Evolutionary conservation across 2,888 invertebrate genomes (phyloP), one percentile per base, ranked within the genome.

Genomic region (Tipula lateralis): DNA sequence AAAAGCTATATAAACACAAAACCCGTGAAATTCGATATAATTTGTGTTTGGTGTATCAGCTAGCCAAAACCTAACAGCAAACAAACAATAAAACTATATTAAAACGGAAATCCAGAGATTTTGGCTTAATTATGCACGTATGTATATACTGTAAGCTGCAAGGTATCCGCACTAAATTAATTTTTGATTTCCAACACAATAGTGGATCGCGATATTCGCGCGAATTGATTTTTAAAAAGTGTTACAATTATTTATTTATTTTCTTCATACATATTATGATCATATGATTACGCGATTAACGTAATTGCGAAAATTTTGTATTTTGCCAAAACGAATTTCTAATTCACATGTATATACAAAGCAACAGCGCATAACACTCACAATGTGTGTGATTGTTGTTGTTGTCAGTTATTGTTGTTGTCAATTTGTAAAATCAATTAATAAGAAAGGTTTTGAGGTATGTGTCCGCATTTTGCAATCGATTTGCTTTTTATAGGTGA

Each of bases 281-380:
- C 44, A 44, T 66, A 66, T 66, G 66, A 66, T 66, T 66, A 66
- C 66, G 66, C 66, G 66, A 66, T 66, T 66, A 66, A 7, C 66
- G 24, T 66, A 66, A 66, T 66, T 66, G 66, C 66, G 13, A 66
- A 66, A 66, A 66, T 66, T 66, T 66, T 66, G 3, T 66, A 9
- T 66, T 66, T 66, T 66, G 66, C 66, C 66, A 66, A 66, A 66
- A 66, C 66, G 66, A 66, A 66, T 66, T 66, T 66, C 66, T 66
- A 66, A 66, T 66, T 66, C 66, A 66, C 24, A 44, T 44, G 16
- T 44, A 19, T 39, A 39, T 0, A 66, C 66, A 66, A 66, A 24
- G 3, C 9, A 39, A 66, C 24, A 66, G 19, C n/a, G n/a, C 66
- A 24, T 66, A 66, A 66, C 66, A 66, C 24, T 24, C 24, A 24